These are phyloP conservation scores for Monopterus albus DNA, from an alignment of 2,113 vertebrate genomes.

Conservation along the genomic window DNA sequence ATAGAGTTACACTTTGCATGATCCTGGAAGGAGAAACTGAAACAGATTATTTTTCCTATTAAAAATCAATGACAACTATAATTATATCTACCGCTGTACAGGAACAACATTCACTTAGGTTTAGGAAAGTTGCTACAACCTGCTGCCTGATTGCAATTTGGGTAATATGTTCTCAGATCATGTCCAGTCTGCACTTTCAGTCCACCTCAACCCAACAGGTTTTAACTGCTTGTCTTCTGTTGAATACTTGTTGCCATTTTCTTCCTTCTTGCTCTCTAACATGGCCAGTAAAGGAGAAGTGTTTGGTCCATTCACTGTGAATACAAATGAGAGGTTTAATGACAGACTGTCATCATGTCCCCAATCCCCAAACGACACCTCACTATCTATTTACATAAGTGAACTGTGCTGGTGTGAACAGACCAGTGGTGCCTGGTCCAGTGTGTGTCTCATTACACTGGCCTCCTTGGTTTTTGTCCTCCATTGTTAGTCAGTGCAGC, in stretches of 20 bases:
- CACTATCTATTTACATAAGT: constrained; percentile 56
- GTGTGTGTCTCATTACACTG: constrained; percentile 11
- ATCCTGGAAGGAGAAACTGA: constrained; percentile 50
- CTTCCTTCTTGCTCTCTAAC: constrained; percentile 17
- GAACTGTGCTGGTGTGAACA: constrained; percentile 48
- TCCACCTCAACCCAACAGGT: neutral
- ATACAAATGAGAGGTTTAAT: constrained; percentile 70
- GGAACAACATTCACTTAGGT: neutral
- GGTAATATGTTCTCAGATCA: neutral
- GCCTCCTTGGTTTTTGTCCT: constrained; percentile 27
- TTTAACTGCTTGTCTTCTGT: neutral
- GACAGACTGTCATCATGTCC: constrained; percentile 52
- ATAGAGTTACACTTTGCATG: constrained; percentile 56
- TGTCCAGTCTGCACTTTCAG: neutral
- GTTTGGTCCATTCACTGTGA: constrained; percentile 42
- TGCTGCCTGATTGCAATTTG: neutral
- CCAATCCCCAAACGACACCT: constrained; percentile 48
- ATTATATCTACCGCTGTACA: neutral
- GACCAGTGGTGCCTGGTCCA: constrained; percentile 19
- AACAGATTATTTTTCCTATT: constrained; percentile 1
- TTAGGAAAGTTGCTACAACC: neutral
- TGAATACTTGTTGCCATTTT: constrained; percentile 5
- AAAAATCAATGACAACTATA: neutral
- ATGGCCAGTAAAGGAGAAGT: constrained; percentile 44
- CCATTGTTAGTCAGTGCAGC: constrained; percentile 54